Evolutionary conservation across 1,140 invertebrate species (phyloP), one percentile per base, ranked within the genome.

Genomic region (Aplysia californica): DNA sequence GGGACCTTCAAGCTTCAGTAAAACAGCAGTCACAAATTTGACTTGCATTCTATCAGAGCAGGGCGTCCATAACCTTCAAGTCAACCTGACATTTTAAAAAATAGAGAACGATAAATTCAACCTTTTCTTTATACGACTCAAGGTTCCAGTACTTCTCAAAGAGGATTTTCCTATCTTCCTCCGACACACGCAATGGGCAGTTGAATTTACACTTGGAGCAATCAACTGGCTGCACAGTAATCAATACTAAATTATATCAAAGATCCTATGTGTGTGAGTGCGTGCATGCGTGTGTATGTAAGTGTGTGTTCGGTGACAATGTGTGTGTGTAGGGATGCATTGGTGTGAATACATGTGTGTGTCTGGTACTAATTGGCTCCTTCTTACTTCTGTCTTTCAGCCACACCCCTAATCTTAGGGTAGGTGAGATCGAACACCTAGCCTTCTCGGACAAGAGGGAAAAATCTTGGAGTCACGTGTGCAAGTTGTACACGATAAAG

Each of bases 201-300:
- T 73, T 38, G 29, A 73, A 73, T 31, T 73, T 73, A 39, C 70
- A 73, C n/a, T 73, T 73, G 35, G 70, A 73, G 23, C 70, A 73
- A 64, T 73, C 70, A 18, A 73, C 58, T n/a, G n/a, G n/a, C 31
- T 73, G 36, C 15, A 73, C 70, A 20, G 21, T 50, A n/a, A 15
- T 50, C n/a, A 15, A 15, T n/a, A 15, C 15, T 50, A 15, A 15
- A n/a, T n/a, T n/a, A 15, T 15, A n/a, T 15, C n/a, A n/a, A n/a
- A 26, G n/a, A 59, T 6, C 31, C n/a, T 59, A 29, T 59, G 70
- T 72, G 50, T 59, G 44, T 72, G 66, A 18, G 66, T 68, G 66
- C 36, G 66, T 68, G 66, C 36, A 39, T 68, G 66, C 29, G 66
- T 41, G 66, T 5, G 31, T 41, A 39, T 38, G 66, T 68, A 29